A percentile compares a stretch with the other conserved stretches of the same genome.
phyloP scores from a whole-genome alignment of 2,113 vertebrate genomes.

The Thunnus maccoyii region DNA sequence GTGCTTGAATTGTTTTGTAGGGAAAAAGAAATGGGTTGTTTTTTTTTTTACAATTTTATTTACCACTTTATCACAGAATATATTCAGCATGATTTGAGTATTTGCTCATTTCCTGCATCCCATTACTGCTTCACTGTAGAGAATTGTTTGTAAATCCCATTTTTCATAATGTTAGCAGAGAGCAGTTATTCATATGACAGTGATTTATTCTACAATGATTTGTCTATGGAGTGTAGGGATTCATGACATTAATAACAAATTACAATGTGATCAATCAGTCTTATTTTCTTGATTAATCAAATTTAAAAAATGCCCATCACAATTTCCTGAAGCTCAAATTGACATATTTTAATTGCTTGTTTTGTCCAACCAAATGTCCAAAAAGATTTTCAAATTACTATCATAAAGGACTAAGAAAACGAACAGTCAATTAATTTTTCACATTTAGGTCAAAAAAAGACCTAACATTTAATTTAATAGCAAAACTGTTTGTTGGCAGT shows the following conservation, averaged over 20 bases:
- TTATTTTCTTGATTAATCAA: not conserved
- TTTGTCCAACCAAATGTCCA: not conserved
- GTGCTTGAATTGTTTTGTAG: not conserved
- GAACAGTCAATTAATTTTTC: not conserved
- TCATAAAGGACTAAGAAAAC: not conserved
- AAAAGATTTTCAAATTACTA: not conserved
- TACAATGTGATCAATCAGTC: not conserved
- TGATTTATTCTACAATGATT: not conserved
- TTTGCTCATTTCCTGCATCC: not conserved
- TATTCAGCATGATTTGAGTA: not conserved
- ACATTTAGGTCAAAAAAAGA: no score
- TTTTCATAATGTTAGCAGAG: constrained; percentile 6
- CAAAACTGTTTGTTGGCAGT: no score
- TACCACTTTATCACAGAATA: not conserved
- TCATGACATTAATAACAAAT: not conserved
- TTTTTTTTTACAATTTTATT: no score
- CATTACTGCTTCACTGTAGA: not conserved
- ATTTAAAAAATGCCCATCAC: not conserved
- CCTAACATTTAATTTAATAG: no score
- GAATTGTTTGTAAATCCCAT: not conserved
- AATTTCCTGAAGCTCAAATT: not conserved
- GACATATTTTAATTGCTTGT: no score
- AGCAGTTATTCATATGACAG: constrained; percentile 8
- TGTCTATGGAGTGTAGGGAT: not conserved
- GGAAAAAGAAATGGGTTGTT: not conserved